Evolutionary conservation across 37 sponge, comb jelly and placozoan species (phyloP).

Genomic region (Haliclona indistincta): DNA sequence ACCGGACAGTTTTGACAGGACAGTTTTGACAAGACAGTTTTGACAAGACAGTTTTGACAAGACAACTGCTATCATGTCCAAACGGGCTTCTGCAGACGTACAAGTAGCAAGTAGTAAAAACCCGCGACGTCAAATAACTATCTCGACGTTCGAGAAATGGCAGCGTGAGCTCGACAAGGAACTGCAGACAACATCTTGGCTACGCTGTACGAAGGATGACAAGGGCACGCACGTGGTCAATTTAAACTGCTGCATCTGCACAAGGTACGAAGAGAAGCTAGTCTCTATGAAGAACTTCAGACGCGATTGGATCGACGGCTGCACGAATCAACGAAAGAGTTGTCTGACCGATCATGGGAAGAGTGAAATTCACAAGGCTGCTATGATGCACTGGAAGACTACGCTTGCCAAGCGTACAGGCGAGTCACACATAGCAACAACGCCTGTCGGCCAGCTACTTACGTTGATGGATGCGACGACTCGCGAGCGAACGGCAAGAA

Average conservation of each 20-base stretch:
- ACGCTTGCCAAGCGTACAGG: constrained; percentile 26
- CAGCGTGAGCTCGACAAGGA: constrained; percentile 27
- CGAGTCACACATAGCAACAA: constrained; percentile 11
- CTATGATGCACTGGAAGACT: constrained; percentile 16
- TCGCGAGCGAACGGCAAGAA: not conserved
- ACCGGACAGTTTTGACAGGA: too few species aligned
- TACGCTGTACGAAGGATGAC: constrained; percentile 32
- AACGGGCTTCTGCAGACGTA: too few species aligned
- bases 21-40: too few species aligned
- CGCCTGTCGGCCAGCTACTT: constrained; percentile 36
- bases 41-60: too few species aligned
- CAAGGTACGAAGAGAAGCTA: constrained; percentile 10
- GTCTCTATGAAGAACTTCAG: constrained; percentile 49
- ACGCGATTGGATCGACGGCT: constrained; percentile 51
- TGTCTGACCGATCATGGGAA: constrained; percentile 55
- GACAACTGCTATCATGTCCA: too few species aligned
- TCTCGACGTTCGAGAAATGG: constrained; percentile 52
- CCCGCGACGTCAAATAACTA: constrained; percentile 25
- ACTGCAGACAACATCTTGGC: constrained; percentile 39
- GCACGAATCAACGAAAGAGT: constrained; percentile 61
- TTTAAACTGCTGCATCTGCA: constrained; percentile 30
- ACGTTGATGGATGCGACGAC: constrained; percentile 8
- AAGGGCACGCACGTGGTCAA: constrained; percentile 14
- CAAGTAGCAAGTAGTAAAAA: too few species aligned
- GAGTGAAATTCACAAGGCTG: constrained; percentile 39